Evolutionary conservation across 2,797 vertebrate genomes (phyloP).

Genomic region (Danio albolineatus): DNA sequence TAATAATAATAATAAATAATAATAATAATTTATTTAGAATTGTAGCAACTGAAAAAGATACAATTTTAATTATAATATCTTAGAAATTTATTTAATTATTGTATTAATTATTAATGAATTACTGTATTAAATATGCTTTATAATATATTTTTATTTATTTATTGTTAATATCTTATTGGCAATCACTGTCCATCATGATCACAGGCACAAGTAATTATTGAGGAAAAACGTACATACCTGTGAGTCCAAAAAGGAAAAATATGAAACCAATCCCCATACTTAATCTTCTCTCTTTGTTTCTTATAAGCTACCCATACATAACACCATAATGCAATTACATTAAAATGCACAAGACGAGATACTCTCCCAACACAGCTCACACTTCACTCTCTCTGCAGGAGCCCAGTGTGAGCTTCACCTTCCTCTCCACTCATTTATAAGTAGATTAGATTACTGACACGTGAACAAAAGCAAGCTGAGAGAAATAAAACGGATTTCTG

Average conservation of each 20-base stretch:
- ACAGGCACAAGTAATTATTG: background rate
- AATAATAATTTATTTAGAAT: no score
- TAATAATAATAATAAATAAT: no score
- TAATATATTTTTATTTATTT: no score
- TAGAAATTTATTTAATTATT: no score
- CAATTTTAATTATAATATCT: no score
- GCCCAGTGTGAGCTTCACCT: constrained; percentile 57
- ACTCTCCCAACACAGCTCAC: constrained; percentile 22
- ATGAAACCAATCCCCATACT: constrained; percentile 38
- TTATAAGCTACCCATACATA: constrained; percentile 8
- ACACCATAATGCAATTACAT: constrained; percentile 13
- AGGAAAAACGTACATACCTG: constrained; percentile 46
- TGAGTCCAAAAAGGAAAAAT: constrained; percentile 49
- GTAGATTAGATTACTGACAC: constrained; percentile 66
- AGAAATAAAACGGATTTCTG: constrained; percentile 40
- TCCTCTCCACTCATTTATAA: constrained; percentile 64
- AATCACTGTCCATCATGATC: no score
- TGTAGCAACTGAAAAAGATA: no score
- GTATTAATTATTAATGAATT: no score
- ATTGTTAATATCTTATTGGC: no score
- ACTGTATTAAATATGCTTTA: no score
- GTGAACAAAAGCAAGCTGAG: constrained; percentile 41
- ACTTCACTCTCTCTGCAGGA: constrained; percentile 9
- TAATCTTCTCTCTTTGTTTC: constrained; percentile 18
- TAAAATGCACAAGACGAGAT: background rate